Evolutionary conservation across 2,113 vertebrate species (phyloP).

Genomic region (Nipponia nippon): DNA sequence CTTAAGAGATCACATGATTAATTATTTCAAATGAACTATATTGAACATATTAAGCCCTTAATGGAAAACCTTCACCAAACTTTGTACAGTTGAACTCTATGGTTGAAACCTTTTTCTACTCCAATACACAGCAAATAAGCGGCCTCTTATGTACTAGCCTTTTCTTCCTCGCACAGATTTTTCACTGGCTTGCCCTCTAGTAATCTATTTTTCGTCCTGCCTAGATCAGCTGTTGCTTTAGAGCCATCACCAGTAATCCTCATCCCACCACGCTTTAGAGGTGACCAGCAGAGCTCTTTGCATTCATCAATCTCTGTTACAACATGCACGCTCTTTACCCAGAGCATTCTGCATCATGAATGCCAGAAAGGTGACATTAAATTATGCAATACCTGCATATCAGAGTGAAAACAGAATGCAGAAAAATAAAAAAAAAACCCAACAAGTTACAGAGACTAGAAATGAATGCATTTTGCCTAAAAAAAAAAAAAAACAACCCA

Average conservation of each 20-base stretch:
- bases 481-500: too few species aligned
- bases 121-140: not conserved
- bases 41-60: not conserved
- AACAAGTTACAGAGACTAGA: not conserved
- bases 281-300: not conserved
- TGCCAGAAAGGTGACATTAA: not conserved
- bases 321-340: not conserved
- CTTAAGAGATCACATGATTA: not conserved
- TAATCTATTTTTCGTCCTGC: not conserved
- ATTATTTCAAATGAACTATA: not conserved
- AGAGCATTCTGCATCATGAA: not conserved
- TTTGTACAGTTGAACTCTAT: not conserved
- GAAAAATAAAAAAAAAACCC: not conserved
- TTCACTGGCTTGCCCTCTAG: not conserved
- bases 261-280: not conserved
- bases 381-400: not conserved
- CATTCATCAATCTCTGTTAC: not conserved
- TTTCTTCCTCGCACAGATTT: not conserved
- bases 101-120: not conserved
- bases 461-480: fast-evolving
- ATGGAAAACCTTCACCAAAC: not conserved
- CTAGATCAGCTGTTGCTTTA: conserved; percentile 8
- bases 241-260: not conserved
- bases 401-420: fast-evolving
- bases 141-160: not conserved